Evolutionary conservation across 92 coral and sea anemone genomes (phyloP).

Genomic region (Bergia puertoricense): DNA sequence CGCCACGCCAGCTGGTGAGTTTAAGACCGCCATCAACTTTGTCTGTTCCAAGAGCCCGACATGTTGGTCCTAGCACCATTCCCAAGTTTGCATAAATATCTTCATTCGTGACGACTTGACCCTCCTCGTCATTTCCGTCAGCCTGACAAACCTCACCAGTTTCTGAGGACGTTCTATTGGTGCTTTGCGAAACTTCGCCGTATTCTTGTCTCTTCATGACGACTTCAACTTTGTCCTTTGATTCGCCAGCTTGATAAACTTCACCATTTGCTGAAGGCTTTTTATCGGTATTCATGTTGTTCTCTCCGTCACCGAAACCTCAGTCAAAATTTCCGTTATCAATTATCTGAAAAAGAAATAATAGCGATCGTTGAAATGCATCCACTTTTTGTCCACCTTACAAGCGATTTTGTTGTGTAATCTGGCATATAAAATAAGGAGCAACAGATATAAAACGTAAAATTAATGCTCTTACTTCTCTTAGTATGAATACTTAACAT

Average conservation of each 20-base stretch:
- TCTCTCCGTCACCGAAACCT: background rate
- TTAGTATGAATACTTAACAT: too few relatives aligned
- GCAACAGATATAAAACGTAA: too few relatives aligned
- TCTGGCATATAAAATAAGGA: too few relatives aligned
- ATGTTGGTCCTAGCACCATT: background rate
- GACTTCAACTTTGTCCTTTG: background rate
- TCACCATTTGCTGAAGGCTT: background rate
- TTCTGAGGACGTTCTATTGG: background rate
- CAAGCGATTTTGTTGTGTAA: too few relatives aligned
- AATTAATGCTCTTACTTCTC: too few relatives aligned
- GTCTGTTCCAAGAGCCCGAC: background rate
- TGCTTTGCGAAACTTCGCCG: too few relatives aligned
- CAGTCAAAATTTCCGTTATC: background rate
- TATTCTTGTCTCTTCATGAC: background rate
- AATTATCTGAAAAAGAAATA: background rate
- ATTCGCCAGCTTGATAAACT: background rate
- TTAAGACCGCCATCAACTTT: background rate
- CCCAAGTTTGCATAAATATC: background rate
- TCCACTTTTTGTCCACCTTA: too few relatives aligned
- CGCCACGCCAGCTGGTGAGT: background rate
- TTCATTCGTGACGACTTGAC: background rate
- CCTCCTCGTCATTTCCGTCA: background rate
- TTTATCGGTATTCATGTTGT: background rate
- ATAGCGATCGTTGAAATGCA: too few relatives aligned
- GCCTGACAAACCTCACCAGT: background rate